A percentile compares a stretch with the other conserved stretches of the same genome.
phyloP scores from a whole-genome alignment of 2,797 vertebrate species.

The Crocodylus rhombifer region DNA sequence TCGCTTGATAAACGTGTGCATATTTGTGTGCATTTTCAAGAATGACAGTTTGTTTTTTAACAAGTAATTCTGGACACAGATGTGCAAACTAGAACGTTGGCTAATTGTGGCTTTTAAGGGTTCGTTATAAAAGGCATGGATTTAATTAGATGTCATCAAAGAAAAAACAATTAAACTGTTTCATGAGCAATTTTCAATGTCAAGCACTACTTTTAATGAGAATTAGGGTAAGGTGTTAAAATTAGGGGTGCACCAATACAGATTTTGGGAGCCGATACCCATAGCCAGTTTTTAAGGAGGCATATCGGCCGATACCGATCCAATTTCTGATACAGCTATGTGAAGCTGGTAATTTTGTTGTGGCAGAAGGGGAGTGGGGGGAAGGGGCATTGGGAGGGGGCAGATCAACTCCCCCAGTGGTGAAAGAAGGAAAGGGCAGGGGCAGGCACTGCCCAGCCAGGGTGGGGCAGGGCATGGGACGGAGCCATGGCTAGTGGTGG shows the following conservation, averaged over 20 bases:
- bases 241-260: neutral
- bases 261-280: too few relatives aligned
- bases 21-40: neutral
- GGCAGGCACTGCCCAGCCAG: too few relatives aligned
- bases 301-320: too few relatives aligned
- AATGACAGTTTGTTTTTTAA: neutral
- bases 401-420: too few relatives aligned
- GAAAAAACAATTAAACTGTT: conserved; percentile 56
- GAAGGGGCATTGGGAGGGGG: too few relatives aligned
- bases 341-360: too few relatives aligned
- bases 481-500: too few relatives aligned
- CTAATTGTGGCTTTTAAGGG: conserved; percentile 66
- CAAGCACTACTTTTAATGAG: conserved; percentile 13
- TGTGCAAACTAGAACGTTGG: conserved; percentile 16
- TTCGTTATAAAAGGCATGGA: conserved; percentile 60
- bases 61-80: conserved; percentile 47
- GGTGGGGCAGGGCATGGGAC: too few relatives aligned
- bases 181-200: conserved; percentile 46
- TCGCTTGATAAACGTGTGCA: neutral
- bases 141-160: conserved; percentile 63
- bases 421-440: too few relatives aligned
- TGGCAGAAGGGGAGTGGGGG: too few relatives aligned
- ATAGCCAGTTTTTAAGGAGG: too few relatives aligned
- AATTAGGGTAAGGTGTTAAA: conserved; percentile 40
- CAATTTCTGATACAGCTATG: too few relatives aligned